phyloP scores from a whole-genome alignment of 2,113 vertebrate genomes.

The Leucoraja erinaceus region DNA sequence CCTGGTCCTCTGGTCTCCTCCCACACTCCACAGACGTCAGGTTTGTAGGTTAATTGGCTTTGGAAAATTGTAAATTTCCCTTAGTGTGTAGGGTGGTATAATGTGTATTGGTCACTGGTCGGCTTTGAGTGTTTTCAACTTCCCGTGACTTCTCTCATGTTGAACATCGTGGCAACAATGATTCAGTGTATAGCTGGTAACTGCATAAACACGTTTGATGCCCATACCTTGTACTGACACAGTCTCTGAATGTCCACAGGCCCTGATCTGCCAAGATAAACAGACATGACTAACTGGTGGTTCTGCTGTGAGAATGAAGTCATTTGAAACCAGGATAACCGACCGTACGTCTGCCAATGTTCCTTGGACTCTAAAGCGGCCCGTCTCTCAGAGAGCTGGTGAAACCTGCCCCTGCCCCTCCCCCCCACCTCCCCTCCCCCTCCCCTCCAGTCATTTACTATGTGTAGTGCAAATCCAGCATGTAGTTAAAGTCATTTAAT shows the following conservation, averaged over 20 bases:
- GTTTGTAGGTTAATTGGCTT: too few species aligned
- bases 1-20: too few species aligned
- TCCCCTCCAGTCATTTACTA: background rate
- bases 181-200: background rate
- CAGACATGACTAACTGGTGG: conserved; percentile 1
- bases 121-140: background rate
- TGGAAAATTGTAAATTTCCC: too few species aligned
- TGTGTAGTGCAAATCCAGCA: background rate
- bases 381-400: background rate
- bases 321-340: conserved; percentile 25
- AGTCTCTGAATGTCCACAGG: conserved; percentile 9
- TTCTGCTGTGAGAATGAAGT: conserved; percentile 18
- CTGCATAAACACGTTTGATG: background rate
- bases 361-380: background rate
- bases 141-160: background rate
- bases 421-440: background rate
- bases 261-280: background rate
- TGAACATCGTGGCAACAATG: background rate
- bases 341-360: background rate
- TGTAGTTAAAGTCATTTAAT: background rate
- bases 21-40: too few species aligned
- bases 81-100: too few species aligned
- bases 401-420: background rate
- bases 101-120: too few species aligned
- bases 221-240: background rate